Evolutionary conservation across 2,888 invertebrate genomes (phyloP).

Genomic region (Calameuta pallipes): DNA sequence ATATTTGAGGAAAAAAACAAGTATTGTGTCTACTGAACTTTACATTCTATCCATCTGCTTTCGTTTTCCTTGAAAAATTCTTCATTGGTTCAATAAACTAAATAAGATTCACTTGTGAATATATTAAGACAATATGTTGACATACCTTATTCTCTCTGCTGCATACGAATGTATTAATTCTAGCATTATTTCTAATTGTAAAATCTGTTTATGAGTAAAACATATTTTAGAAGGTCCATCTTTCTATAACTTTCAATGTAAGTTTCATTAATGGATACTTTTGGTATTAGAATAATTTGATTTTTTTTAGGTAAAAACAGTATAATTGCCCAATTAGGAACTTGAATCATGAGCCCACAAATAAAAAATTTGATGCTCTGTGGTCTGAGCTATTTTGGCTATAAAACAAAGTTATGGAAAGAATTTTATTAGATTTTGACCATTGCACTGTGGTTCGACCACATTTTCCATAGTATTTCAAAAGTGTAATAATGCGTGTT

Average conservation of each 20-base stretch:
- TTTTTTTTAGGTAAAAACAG: slow-evolving; percentile 15
- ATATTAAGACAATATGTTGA: neutral
- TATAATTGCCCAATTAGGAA: slow-evolving; percentile 38
- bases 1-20: neutral
- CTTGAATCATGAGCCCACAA: slow-evolving; percentile 41
- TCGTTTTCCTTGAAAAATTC: neutral
- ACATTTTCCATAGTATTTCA: neutral
- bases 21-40: neutral
- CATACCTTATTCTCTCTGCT: neutral
- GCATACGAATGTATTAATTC: neutral
- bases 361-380: slow-evolving; percentile 16
- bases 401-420: neutral
- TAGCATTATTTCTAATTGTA: neutral
- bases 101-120: neutral
- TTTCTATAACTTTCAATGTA: neutral
- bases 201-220: neutral
- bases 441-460: neutral
- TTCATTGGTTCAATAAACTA: slow-evolving; percentile 1
- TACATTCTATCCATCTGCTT: neutral
- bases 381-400: neutral
- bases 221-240: neutral
- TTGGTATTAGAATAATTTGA: neutral
- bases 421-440: neutral
- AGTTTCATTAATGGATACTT: neutral
- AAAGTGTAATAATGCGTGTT: neutral